Base-by-base conservation (phyloP, 1,140 invertebrate species). In the Drosophila murphyi region DNA sequence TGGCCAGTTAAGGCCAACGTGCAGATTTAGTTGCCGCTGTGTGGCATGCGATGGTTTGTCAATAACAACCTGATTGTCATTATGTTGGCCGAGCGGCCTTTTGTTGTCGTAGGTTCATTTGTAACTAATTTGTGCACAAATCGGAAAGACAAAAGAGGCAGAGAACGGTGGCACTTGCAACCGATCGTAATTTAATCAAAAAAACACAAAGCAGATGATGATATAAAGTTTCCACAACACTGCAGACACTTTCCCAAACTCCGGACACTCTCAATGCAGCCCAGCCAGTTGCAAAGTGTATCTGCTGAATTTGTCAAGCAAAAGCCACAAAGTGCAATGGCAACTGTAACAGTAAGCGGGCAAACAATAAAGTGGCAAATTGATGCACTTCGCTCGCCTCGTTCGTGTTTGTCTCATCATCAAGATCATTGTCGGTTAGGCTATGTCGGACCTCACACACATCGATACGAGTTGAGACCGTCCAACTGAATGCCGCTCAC, bases 81-180 rank as follows among this genome's bases (percentile, higher is more conserved):
- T 76, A 76, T 87, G 83, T 86, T 86, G 82, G 20, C 82, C 28
- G 70, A 82, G 43, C 50, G 35, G 65, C 72, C 69, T 65, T 83
- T 89, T 89, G 85, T 89, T 89, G 85, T 85, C 65, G 85, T 89
- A 81, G 85, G 74, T 72, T 89, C 86, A 79, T 80, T 89, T 89
- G 85, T 89, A 76, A 89, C 85, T 89, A 90, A 89, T 89, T 85
- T 88, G 80, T 89, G 85, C 85, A 88, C 45, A 80, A 74, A 78
- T 88, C 61, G 82, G 48, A 88, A 78, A 87, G 72, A 77, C 83
- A 89, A 88, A 80, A 79, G 81, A 59, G 70, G 34, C 47, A 50
- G 55, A 2, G 54, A 70, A 52, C 32, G 52, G 50, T 55, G n/a
- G 34, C 32, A 72, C n/a, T 8, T 31, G 29, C 12, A 20, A 55